Evolutionary conservation across 1,140 invertebrate genomes (phyloP).

Genomic region (Drosophila leontia): DNA sequence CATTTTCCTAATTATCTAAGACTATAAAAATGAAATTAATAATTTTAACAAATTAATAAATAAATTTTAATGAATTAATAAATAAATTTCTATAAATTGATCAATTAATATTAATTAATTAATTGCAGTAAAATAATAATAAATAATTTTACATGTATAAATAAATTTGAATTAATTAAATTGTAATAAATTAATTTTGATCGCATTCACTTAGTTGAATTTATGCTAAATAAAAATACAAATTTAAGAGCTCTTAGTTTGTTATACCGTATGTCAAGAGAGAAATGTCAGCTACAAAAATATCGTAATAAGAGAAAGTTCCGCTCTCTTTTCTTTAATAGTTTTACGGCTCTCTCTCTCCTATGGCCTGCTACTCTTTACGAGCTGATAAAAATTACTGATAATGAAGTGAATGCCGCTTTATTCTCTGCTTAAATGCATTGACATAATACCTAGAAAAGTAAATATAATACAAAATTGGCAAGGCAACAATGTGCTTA

Average conservation of each 20-base stretch:
- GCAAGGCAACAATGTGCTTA: slow-evolving; percentile 9
- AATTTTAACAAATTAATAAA: no score
- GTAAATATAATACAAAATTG: slow-evolving; percentile 4
- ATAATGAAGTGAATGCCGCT: neutral
- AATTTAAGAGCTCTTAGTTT: neutral
- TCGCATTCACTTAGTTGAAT: no score
- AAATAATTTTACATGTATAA: no score
- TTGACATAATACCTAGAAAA: slow-evolving; percentile 7
- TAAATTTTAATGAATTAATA: no score
- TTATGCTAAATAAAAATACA: neutral
- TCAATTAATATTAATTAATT: no score
- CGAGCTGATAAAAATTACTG: slow-evolving; percentile 7
- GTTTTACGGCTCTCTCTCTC: neutral
- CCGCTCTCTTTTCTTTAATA: neutral
- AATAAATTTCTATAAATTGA: no score
- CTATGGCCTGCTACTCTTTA: neutral
- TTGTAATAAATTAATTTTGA: no score
- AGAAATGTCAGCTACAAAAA: neutral
- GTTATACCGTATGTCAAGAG: neutral
- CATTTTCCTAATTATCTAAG: no score
- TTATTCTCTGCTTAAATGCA: slow-evolving; percentile 5
- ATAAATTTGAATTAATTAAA: no score
- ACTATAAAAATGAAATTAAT: no score
- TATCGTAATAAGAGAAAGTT: slow-evolving; percentile 19
- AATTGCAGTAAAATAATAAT: no score